A percentile compares a stretch with the other conserved stretches of the same genome.
Conservation (phyloP, 2,888 invertebrate species). For the Chrysolina haemoptera region DNA sequence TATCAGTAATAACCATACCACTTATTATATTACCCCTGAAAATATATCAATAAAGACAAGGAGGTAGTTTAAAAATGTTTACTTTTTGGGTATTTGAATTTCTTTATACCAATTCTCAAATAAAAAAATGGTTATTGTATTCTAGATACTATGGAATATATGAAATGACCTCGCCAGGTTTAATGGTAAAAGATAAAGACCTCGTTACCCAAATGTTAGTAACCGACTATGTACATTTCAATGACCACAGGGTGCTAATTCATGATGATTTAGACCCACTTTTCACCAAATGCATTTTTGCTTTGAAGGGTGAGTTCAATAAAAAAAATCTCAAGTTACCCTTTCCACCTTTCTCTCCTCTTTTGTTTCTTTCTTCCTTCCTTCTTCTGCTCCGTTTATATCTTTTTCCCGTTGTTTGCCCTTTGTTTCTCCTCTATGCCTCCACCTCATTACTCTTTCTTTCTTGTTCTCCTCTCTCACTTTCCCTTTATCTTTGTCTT, state of each 20-base stretch:
- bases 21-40: too few species aligned
- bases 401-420: too few species aligned
- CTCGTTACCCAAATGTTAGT: constrained; percentile 34
- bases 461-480: too few species aligned
- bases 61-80: neutral
- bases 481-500: too few species aligned
- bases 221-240: constrained; percentile 35
- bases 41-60: neutral
- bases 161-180: constrained; percentile 25
- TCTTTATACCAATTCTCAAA: too few species aligned
- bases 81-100: neutral
- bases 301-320: constrained; percentile 29
- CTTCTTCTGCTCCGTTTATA: too few species aligned
- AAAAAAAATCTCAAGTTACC: neutral
- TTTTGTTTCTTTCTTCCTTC: too few species aligned
- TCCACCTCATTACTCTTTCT: too few species aligned
- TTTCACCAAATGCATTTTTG: constrained; percentile 31
- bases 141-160: constrained; percentile 34
- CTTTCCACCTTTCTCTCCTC: too few species aligned
- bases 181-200: constrained; percentile 29
- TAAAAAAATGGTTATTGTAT: neutral
- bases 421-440: too few species aligned
- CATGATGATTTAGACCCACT: constrained; percentile 31
- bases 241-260: constrained; percentile 30
- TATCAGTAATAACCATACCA: too few species aligned